phyloP scores from a whole-genome alignment of 2,113 vertebrate species.

The Platichthys stellatus region DNA sequence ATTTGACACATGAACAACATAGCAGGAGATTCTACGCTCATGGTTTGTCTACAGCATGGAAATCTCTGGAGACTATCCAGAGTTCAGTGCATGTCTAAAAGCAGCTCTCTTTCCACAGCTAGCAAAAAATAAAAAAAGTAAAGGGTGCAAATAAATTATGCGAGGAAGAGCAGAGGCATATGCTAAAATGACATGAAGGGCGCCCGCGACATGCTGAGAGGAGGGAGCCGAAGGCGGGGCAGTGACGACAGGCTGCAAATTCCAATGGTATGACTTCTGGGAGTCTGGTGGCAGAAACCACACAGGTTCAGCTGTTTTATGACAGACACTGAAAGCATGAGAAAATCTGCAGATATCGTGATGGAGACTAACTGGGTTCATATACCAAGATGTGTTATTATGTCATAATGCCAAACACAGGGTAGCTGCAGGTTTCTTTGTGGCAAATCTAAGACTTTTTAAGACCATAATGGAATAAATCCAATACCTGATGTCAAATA shows the following conservation, averaged over 20 bases:
- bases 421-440: not conserved
- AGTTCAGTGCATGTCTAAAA: too few relatives aligned
- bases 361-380: not conserved
- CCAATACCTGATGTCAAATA: not conserved
- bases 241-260: conserved; percentile 51
- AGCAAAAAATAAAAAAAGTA: not conserved
- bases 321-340: conserved; percentile 13
- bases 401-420: not conserved
- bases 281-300: conserved; percentile 43
- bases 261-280: conserved; percentile 57
- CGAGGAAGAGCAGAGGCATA: conserved; percentile 9
- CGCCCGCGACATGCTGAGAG: conserved; percentile 21
- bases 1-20: too few relatives aligned
- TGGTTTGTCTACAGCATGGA: too few relatives aligned
- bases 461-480: not conserved
- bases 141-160: not conserved
- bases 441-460: too few relatives aligned
- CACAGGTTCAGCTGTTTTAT: conserved; percentile 39
- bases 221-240: conserved; percentile 35
- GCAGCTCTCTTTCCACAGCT: too few relatives aligned
- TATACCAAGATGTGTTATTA: too few relatives aligned
- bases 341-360: not conserved
- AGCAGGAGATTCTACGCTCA: too few relatives aligned
- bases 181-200: conserved; percentile 21
- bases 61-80: too few relatives aligned